Base-by-base conservation (phyloP, 1,140 invertebrate genomes). In the Trigoniulus corallinus region DNA sequence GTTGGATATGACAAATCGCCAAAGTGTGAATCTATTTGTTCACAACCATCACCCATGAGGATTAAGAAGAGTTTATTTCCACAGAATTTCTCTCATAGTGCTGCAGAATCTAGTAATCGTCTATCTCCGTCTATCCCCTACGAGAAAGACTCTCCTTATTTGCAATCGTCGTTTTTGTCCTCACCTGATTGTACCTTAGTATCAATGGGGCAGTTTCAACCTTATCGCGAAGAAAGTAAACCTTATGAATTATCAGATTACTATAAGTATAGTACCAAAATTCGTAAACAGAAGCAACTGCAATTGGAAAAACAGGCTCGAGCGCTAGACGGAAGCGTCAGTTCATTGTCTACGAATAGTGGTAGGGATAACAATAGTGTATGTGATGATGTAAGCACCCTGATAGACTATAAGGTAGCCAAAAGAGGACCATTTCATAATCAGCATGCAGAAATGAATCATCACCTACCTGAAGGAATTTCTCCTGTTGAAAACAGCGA, bases 191-290 rank as follows among this genome's bases (percentile, higher is more conserved):
- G 84, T 59, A 87, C 82, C 1, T 73, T 91, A 0, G 84, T 91
- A 18, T 81, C 87, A 59, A 78, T 82, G 27, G 86, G 84, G 22
- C 85, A 85, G 54, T 88, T 83, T 68, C 86, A 88, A 60, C 87
- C 88, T 0, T 93, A 92, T 61, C 79, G 85, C 57, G 88, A 95
- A 71, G 83, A 89, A 27, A 86, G 85, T 0, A 95, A 96, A 65
- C 89, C 89, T 13, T 96, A 92, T 67, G 88, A 94, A 71, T 91
- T 93, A 82, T 82, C 88, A 0, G 91, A 96, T 65, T 94, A 93
- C 69, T 96, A 94, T 67, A 94, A 95, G 67, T 96, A 96, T 63
- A 93, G 88, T 45, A 89, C 87, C 24, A 91, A 91, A 61, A 89
- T 82, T 64, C 74, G 86, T 21, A 81, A 84, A 25, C 62, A 72